Base-by-base conservation (phyloP, 1,140 invertebrate genomes). In the Aphaenogaster floridana region DNA sequence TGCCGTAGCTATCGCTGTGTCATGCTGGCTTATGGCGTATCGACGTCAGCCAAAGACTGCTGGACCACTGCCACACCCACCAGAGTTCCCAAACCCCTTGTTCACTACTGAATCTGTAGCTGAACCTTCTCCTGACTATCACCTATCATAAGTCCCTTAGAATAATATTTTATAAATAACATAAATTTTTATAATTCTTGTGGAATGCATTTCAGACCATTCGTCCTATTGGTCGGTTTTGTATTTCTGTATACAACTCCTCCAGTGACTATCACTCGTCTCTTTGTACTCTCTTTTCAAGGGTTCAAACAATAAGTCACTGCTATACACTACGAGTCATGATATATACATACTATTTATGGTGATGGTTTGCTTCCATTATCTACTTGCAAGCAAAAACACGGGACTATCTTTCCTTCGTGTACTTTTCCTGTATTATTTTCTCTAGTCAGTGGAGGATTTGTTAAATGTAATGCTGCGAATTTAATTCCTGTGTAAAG, bases 1-100 rank as follows among this genome's bases (percentile, higher is more conserved):
- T 36, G 98, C 98, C 52, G 98, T 99, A 45, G 98, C 98, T 34
- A 98, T 99, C 52, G 98, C 98, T 64, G 98, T 99, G 36, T 99
- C 98, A 57, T 99, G 98, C 95, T 99, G 98, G 98, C 96, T 99
- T 66, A 98, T 99, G 97, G 98, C 98, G 85, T 99, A 99, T 95
- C 96, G 98, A 91, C 97, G 98, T 88, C 97, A 98, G 92, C 98
- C 98, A 69, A 98, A 98, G 92, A 97, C 97, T 69, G 96, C 97
- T 81, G 98, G 98, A 69, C 98, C 98, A 86, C 96, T 99, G 93
- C 98, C 98, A 88, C 98, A 99, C 96, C 98, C 98, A 74, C 97
- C 98, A 88, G 98, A 99, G 95, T 99, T 99, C 96, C 98, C 98
- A 74, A 99, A 99, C 94, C 98, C 98, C 74, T 96, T 99, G 89